Conservation (phyloP, 2,888 invertebrate genomes). For the Bimastos eiseni region DNA sequence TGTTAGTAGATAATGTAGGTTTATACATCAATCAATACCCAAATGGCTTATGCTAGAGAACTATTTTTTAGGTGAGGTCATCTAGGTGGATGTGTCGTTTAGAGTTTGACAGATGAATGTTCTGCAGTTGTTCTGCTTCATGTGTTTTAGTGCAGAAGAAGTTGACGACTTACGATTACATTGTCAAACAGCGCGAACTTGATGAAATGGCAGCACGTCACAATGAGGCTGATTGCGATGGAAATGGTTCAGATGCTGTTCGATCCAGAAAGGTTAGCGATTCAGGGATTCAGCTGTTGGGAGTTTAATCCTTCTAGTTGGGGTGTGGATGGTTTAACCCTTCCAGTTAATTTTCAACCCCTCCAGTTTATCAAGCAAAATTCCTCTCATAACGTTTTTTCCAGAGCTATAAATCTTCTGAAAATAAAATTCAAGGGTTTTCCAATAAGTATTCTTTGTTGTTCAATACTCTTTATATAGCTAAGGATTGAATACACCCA, state of each 20-base stretch:
- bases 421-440: too few species aligned
- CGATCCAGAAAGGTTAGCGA: not conserved
- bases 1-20: too few species aligned
- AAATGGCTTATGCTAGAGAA: not conserved
- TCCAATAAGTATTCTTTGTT: too few species aligned
- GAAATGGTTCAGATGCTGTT: not conserved
- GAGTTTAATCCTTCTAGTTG: too few species aligned
- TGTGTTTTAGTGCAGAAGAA: constrained; percentile 49
- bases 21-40: not conserved
- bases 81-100: not conserved
- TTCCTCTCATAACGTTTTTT: too few species aligned
- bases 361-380: too few species aligned
- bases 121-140: not conserved
- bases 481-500: too few species aligned
- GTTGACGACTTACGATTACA: constrained; percentile 58
- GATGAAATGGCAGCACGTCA: constrained; percentile 47
- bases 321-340: too few species aligned
- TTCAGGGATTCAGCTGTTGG: too few species aligned
- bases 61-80: not conserved
- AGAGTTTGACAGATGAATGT: not conserved
- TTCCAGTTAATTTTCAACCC: too few species aligned
- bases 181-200: constrained; percentile 53
- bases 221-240: constrained; percentile 28
- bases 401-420: too few species aligned
- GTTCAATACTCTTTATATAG: too few species aligned